Evolutionary conservation across 53 echinoderm and acorn worm species (phyloP).

Genomic region (Echinometra lucunter): DNA sequence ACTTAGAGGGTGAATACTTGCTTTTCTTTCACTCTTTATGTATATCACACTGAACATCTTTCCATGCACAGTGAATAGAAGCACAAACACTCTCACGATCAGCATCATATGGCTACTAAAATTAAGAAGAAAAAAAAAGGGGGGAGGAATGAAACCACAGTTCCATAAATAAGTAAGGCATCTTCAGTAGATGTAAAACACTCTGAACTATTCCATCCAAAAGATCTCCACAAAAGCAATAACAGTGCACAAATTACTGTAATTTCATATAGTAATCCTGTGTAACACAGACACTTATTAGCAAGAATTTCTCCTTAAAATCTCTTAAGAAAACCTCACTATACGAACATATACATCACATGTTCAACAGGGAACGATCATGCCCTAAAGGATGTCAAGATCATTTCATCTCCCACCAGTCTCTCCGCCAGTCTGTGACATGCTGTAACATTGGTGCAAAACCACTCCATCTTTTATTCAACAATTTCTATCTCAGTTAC

Average conservation of each 20-base stretch:
- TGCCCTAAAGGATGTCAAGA: background rate
- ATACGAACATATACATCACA: background rate
- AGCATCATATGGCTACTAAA: too few relatives aligned
- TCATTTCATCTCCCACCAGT: background rate
- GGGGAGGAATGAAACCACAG: background rate
- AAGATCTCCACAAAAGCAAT: background rate
- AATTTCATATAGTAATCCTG: background rate
- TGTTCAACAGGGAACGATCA: background rate
- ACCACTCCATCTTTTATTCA: background rate
- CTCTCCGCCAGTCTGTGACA: too few relatives aligned
- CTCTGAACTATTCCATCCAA: background rate
- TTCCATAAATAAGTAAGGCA: background rate
- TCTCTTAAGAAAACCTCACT: background rate
- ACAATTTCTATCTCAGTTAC: background rate
- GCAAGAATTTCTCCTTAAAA: background rate
- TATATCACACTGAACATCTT: too few relatives aligned
- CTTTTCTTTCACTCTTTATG: too few relatives aligned
- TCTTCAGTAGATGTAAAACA: slow-evolving; percentile 26
- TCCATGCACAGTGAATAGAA: too few relatives aligned
- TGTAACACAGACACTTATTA: background rate
- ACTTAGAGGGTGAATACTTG: too few relatives aligned
- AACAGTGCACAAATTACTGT: background rate
- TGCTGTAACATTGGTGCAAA: background rate
- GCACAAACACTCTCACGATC: too few relatives aligned
- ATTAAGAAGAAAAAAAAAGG: too few relatives aligned